These are phyloP conservation scores for Steinernema carpocapsae DNA, from an alignment of 2,888 invertebrate species.

Conservation along the genomic window DNA sequence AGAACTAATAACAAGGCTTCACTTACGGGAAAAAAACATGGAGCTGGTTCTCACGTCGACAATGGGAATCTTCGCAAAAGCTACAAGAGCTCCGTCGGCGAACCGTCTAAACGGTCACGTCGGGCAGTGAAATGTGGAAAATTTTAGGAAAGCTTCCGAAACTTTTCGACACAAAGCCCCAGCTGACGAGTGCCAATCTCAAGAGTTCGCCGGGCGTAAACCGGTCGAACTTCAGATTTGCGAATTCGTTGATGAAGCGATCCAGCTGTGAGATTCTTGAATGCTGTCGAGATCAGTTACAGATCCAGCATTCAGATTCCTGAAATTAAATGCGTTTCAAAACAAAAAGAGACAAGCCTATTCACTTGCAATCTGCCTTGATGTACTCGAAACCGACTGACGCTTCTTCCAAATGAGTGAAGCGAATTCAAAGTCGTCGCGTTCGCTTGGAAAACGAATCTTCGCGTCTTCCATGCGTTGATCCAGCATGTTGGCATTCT, in stretches of 20 bases:
- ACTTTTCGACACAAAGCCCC: constrained; percentile 30
- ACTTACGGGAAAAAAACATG: too few species aligned
- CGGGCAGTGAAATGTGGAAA: constrained; percentile 53
- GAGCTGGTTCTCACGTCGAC: constrained; percentile 44
- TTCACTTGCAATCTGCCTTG: constrained; percentile 9
- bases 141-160: constrained; percentile 42
- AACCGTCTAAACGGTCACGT: constrained; percentile 58
- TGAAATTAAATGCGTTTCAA: too few species aligned
- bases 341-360: too few species aligned
- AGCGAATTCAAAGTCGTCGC: constrained; percentile 38
- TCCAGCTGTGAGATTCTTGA: constrained; percentile 6
- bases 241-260: constrained; percentile 26
- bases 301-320: neutral
- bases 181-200: constrained; percentile 39
- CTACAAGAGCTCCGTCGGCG: constrained; percentile 56
- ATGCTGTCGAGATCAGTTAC: constrained; percentile 19
- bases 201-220: constrained; percentile 37
- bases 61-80: constrained; percentile 55
- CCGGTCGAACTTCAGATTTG: constrained; percentile 35
- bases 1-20: constrained; percentile 25
- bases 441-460: constrained; percentile 37
- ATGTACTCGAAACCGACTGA: constrained; percentile 32
- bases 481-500: neutral
- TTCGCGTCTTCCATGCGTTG: constrained; percentile 37
- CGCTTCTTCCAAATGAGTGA: constrained; percentile 42